Percentiles rank a stretch among this genome's conserved stretches.
Evolutionary conservation across 2,888 invertebrate genomes (phyloP).

Genomic region (Heliconius aoede): DNA sequence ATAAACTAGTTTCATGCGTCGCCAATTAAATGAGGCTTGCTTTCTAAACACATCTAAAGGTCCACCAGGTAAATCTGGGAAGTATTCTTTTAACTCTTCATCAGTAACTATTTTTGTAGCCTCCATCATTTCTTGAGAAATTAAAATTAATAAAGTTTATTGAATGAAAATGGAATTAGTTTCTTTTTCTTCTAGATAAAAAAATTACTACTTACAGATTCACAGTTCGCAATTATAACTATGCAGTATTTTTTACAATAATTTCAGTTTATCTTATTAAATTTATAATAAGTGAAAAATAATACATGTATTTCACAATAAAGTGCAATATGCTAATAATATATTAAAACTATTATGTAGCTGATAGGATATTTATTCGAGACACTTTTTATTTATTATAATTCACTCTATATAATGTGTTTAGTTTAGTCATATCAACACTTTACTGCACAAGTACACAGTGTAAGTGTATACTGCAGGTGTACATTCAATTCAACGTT

Average conservation of each 20-base stretch:
- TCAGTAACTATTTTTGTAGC: conserved; percentile 55
- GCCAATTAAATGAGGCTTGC: conserved; percentile 87
- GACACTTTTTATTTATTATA: background rate
- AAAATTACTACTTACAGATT: background rate
- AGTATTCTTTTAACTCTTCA: conserved; percentile 68
- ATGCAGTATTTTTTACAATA: background rate
- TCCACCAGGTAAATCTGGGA: conserved; percentile 85
- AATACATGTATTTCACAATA: background rate
- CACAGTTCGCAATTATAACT: background rate
- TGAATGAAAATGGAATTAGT: background rate
- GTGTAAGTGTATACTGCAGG: no score
- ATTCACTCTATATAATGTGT: background rate
- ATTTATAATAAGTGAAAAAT: background rate
- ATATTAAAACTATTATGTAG: background rate
- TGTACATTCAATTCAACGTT: no score
- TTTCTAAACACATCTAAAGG: conserved; percentile 86
- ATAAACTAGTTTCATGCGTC: conserved; percentile 79
- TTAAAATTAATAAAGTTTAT: background rate
- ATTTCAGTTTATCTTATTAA: background rate
- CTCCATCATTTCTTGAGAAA: conserved; percentile 34
- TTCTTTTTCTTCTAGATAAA: background rate
- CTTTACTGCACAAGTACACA: no score
- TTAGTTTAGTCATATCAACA: no score
- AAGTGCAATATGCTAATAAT: background rate
- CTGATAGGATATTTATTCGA: background rate